Evolutionary conservation across 2,113 vertebrate genomes (phyloP).

Genomic region (Microtus oregoni): DNA sequence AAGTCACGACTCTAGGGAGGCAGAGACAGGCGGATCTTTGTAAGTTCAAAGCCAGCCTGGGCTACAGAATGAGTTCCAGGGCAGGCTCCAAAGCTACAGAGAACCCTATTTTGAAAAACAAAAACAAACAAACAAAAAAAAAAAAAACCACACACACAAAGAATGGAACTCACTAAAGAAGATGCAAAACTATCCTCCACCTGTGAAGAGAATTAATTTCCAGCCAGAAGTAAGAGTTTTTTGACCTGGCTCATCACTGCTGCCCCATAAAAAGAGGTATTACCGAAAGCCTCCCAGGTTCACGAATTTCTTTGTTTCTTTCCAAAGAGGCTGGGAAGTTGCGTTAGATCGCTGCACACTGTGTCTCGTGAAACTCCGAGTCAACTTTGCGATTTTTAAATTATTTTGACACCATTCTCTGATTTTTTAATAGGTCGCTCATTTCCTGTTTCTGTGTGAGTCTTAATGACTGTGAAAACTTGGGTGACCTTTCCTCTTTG

Average conservation of each 20-base stretch:
- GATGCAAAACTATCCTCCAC: neutral
- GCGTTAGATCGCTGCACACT: slow-evolving; percentile 6
- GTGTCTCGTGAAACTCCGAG: neutral
- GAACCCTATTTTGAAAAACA: too few species aligned
- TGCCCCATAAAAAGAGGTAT: slow-evolving; percentile 36
- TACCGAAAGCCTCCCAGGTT: neutral
- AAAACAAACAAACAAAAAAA: too few species aligned
- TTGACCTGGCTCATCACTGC: slow-evolving; percentile 14
- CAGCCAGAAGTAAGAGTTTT: neutral
- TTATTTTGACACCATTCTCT: slow-evolving; percentile 70
- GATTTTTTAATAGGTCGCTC: slow-evolving; percentile 68
- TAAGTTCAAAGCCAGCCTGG: too few species aligned
- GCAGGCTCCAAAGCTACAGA: too few species aligned
- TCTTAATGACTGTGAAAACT: slow-evolving; percentile 50
- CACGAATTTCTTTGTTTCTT: slow-evolving; percentile 39
- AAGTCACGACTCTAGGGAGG: neutral
- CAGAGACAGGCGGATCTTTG: too few species aligned
- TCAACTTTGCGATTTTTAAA: slow-evolving; percentile 53
- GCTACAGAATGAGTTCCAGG: too few species aligned
- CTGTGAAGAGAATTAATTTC: slow-evolving; percentile 44
- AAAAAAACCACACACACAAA: neutral
- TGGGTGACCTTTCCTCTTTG: slow-evolving; percentile 49
- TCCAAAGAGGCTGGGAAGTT: slow-evolving; percentile 21
- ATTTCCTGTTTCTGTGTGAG: slow-evolving; percentile 64
- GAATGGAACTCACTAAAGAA: neutral